Conservation (phyloP, 2,888 invertebrate species). For the Ceraclea dissimilis region DNA sequence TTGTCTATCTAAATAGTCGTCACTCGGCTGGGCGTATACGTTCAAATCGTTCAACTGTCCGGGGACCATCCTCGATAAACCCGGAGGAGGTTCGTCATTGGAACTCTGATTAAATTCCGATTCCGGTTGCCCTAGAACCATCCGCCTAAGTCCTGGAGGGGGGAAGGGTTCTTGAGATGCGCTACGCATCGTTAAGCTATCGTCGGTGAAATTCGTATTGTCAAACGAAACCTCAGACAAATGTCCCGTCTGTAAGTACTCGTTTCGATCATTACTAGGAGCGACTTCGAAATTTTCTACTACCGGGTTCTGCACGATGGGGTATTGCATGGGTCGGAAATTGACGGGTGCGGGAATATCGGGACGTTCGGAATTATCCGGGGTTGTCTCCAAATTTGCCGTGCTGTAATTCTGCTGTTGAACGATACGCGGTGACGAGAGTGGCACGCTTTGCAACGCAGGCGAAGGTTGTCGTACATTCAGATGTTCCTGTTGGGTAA, state of each 20-base stretch:
- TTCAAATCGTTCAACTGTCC: conserved; percentile 44
- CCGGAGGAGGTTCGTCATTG: conserved; percentile 47
- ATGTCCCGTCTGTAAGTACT: conserved; percentile 71
- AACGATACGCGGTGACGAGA: conserved; percentile 36
- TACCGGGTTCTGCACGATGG: conserved; percentile 32
- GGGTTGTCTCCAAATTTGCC: conserved; percentile 57
- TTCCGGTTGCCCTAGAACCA: conserved; percentile 62
- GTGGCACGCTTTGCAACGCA: conserved; percentile 28
- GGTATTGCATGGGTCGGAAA: conserved; percentile 33
- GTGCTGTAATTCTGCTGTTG: conserved; percentile 41
- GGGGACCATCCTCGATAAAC: conserved; percentile 46
- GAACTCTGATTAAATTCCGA: conserved; percentile 40
- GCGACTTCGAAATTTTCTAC: conserved; percentile 55
- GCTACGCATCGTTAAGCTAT: conserved; percentile 13
- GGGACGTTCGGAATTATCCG: conserved; percentile 62
- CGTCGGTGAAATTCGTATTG: conserved; percentile 30
- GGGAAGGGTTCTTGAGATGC: conserved; percentile 41
- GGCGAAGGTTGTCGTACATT: conserved; percentile 20
- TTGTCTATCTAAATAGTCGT: conserved; percentile 39
- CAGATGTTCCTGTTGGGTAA: conserved; percentile 26
- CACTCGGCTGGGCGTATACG: conserved; percentile 35
- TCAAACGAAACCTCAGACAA: conserved; percentile 52
- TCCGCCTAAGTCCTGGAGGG: conserved; percentile 56
- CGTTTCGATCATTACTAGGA: conserved; percentile 63
- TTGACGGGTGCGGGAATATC: conserved; percentile 37